These are phyloP conservation scores for Dorcus parallelipipedus DNA, from an alignment of 2,888 invertebrate species.

Conservation along the genomic window DNA sequence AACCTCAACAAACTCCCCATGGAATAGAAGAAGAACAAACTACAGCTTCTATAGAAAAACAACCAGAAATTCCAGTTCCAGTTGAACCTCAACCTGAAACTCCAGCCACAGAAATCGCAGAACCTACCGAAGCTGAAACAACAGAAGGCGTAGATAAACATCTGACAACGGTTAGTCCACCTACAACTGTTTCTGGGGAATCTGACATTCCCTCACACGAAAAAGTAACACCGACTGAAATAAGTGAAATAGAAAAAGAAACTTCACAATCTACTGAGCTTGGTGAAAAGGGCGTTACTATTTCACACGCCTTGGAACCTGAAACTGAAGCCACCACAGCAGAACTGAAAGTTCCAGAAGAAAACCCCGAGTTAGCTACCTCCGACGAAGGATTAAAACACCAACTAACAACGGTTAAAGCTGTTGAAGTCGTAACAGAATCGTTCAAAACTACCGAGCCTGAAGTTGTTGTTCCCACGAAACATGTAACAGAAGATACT, in stretches of 20 bases:
- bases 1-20: neutral
- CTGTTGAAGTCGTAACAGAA: neutral
- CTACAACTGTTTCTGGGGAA: neutral
- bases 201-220: neutral
- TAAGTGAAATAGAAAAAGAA: neutral
- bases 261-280: neutral
- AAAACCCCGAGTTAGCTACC: neutral
- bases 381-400: neutral
- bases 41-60: neutral
- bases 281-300: neutral
- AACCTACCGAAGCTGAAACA: slow-evolving; percentile 6
- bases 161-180: neutral
- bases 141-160: neutral
- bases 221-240: neutral
- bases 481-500: slow-evolving; percentile 9
- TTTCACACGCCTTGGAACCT: slow-evolving; percentile 6
- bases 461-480: slow-evolving; percentile 21
- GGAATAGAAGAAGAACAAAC: slow-evolving; percentile 1
- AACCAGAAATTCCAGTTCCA: slow-evolving; percentile 10
- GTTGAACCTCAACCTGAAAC: slow-evolving; percentile 21
- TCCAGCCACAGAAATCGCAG: neutral
- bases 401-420: neutral
- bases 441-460: neutral
- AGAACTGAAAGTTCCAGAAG: neutral
- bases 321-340: neutral